These are phyloP conservation scores for Thalassarche chlororhynchos DNA, from an alignment of 2,113 vertebrate species.

Conservation along the genomic window DNA sequence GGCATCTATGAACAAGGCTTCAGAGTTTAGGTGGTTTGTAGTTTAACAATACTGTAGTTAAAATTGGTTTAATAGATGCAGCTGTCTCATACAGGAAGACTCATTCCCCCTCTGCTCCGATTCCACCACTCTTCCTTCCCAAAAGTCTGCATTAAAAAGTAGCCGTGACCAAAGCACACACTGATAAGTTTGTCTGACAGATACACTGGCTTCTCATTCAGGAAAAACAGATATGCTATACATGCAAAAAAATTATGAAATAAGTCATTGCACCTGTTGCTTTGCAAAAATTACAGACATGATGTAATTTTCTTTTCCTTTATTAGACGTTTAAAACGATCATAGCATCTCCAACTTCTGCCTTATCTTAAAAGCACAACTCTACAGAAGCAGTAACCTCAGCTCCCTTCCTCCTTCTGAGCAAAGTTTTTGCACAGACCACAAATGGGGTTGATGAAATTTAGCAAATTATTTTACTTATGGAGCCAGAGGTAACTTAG, in stretches of 20 bases:
- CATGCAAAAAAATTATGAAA: background rate
- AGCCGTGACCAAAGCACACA: background rate
- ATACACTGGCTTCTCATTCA: background rate
- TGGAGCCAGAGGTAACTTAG: background rate
- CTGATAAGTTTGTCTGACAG: background rate
- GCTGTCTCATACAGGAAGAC: background rate
- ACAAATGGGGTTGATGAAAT: background rate
- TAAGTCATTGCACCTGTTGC: background rate
- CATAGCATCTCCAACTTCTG: background rate
- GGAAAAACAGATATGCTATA: background rate
- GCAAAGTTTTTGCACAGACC: background rate
- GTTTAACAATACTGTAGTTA: background rate
- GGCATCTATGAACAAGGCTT: background rate
- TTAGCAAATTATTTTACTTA: background rate
- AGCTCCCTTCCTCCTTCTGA: background rate
- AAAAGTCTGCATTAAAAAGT: background rate
- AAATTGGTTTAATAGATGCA: background rate
- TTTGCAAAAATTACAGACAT: background rate
- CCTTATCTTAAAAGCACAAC: background rate
- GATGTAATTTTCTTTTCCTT: background rate
- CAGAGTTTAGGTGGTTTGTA: background rate
- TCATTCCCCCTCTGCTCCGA: background rate
- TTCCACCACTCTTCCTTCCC: background rate
- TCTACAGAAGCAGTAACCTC: background rate
- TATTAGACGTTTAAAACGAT: background rate